These are phyloP conservation scores for Ischnus inquisitorius DNA, from an alignment of 2,888 invertebrate species.

Conservation along the genomic window DNA sequence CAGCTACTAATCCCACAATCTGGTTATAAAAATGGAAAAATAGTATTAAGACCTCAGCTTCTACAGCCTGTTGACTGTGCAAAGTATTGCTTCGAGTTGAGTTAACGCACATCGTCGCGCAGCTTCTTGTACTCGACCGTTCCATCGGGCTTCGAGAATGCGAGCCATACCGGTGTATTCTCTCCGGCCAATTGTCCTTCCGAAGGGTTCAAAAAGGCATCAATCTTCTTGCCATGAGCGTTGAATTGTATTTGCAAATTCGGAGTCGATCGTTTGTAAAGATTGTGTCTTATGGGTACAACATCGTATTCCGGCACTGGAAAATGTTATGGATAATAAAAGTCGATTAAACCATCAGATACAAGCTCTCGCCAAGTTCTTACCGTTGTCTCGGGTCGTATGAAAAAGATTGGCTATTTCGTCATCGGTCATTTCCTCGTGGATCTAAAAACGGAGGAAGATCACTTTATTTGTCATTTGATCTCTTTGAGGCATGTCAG, in stretches of 20 bases:
- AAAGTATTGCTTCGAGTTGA: neutral
- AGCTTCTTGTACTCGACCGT: neutral
- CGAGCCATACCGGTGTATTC: slow-evolving; percentile 5
- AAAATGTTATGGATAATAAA: neutral
- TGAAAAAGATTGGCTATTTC: neutral
- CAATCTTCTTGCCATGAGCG: neutral
- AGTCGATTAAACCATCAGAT: neutral
- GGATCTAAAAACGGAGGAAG: neutral
- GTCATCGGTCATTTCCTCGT: neutral
- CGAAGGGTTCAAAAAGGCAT: neutral
- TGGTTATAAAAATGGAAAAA: neutral
- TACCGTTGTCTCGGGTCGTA: neutral
- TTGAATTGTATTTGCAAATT: neutral
- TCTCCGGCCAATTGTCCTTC: neutral
- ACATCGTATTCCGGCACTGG: slow-evolving; percentile 8
- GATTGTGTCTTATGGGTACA: neutral
- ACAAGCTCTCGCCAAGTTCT: neutral
- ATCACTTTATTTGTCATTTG: neutral
- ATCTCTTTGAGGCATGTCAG: neutral
- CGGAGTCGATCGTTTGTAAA: no score
- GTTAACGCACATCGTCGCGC: neutral
- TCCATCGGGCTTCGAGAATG: neutral
- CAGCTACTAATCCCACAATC: neutral
- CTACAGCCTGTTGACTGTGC: neutral
- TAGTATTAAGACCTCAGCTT: neutral